phyloP scores from a whole-genome alignment of 2,888 invertebrate genomes.

The Glyphotaelius pellucidus region DNA sequence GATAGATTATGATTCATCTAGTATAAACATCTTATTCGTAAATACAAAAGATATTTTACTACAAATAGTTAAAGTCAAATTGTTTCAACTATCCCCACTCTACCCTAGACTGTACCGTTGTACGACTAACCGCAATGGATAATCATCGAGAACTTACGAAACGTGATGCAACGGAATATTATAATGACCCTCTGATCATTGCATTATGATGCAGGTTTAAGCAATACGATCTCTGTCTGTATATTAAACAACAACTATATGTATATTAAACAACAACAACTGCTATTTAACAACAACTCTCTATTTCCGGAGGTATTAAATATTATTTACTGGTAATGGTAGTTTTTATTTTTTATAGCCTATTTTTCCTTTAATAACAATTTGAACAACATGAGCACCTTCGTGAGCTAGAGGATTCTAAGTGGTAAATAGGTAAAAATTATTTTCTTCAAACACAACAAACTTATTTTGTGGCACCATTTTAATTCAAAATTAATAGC shows the following conservation, averaged over 20 bases:
- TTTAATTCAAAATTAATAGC: too few relatives aligned
- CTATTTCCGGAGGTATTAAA: background rate
- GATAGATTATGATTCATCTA: too few relatives aligned
- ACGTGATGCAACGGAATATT: conserved; percentile 9
- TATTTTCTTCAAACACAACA: too few relatives aligned
- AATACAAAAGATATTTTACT: too few relatives aligned
- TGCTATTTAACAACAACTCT: background rate
- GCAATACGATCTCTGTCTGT: background rate
- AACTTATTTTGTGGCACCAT: too few relatives aligned
- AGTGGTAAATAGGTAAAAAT: background rate
- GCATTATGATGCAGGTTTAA: background rate
- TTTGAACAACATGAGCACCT: background rate
- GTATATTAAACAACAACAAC: too few relatives aligned
- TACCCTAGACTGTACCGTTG: background rate
- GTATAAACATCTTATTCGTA: too few relatives aligned
- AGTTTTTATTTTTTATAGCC: background rate
- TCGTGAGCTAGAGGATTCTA: background rate
- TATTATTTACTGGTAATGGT: background rate
- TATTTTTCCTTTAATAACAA: background rate
- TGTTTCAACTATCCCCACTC: too few relatives aligned
- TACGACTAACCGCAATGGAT: background rate
- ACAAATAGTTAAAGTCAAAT: too few relatives aligned
- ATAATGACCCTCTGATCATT: background rate
- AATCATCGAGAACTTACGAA: conserved; percentile 7
- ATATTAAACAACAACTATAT: too few relatives aligned